Base-by-base conservation (phyloP, 2,113 vertebrate genomes). In the Callospermophilus lateralis region DNA sequence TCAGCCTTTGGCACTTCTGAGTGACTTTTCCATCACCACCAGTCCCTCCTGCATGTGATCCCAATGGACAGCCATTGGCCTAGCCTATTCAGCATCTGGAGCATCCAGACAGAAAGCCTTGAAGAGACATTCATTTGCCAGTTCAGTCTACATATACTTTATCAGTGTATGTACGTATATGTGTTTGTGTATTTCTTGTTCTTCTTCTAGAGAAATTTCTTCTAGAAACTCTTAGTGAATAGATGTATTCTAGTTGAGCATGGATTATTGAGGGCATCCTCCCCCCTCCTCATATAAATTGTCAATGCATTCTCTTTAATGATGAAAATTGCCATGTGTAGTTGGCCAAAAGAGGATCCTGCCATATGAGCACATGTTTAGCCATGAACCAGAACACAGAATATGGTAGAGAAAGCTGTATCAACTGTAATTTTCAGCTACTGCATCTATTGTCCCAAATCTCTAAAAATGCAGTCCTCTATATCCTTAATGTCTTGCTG, bases 1-100 rank as follows among this genome's bases (percentile, higher is more conserved):
- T 15, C 26, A 77, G 68, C 7, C 8, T 70, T 89, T 9, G 1
- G 4, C 32, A 16, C 19, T 42, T n/a, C 13, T 51, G 8, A 63
- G 51, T 48, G 58, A 15, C 10, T 51, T 58, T 89, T 10, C 6
- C 3, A 39, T 24, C 8, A 19, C 10, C 24, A 48, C 2, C 13
- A 89, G 5, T 12, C n/a, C 4, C 30, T 77, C 5, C 1, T 11
- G 11, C 3, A 10, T n/a, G 22, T 17, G 2, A 1, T 3, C 17
- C 16, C 65, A 1, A 3, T 0, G 4, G n/a, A 26, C 3, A 91
- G 63, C 8, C 45, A 22, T 24, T 15, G 70, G 11, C 13, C 37
- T 92, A 15, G 1, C 16, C 39, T 28, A 51, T 3, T 9, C 39
- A 70, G 73, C n/a, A 70, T 72, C 79, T 72, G 26, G 76, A 61